A percentile compares a stretch with the other conserved stretches of the same genome.
Evolutionary conservation across 2,888 invertebrate genomes (phyloP).

Genomic region (Drosophila barbarae): DNA sequence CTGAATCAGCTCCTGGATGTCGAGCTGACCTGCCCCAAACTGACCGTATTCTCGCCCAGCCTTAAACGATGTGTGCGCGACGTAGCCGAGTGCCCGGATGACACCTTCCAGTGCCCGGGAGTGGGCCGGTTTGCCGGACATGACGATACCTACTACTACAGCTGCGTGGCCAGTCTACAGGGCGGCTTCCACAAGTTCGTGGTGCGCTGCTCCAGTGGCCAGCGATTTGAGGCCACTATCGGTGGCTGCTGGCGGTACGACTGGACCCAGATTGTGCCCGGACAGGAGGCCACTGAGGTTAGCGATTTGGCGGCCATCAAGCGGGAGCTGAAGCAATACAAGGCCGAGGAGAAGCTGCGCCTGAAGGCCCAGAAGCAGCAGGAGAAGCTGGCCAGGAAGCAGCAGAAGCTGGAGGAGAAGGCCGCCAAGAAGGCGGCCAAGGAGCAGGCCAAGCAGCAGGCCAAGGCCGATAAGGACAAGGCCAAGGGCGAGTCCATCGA

Average conservation of each 20-base stretch:
- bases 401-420: conserved; percentile 67
- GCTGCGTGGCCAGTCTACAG: conserved; percentile 53
- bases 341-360: conserved; percentile 61
- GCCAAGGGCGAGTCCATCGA: conserved; percentile 31
- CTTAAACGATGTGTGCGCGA: conserved; percentile 65
- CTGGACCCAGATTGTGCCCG: conserved; percentile 50
- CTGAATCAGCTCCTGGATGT: conserved; percentile 31
- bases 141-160: conserved; percentile 65
- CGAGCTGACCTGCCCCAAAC: conserved; percentile 50
- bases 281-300: conserved; percentile 41
- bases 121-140: conserved; percentile 55
- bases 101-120: conserved; percentile 47
- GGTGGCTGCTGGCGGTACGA: conserved; percentile 65
- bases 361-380: conserved; percentile 61
- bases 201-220: conserved; percentile 62
- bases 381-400: conserved; percentile 61
- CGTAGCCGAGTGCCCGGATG: conserved; percentile 54
- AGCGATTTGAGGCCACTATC: conserved; percentile 58
- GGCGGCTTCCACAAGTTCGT: conserved; percentile 66
- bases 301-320: conserved; percentile 64
- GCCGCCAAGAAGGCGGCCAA: conserved; percentile 68
- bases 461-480: conserved; percentile 48
- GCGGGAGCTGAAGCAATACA: conserved; percentile 65
- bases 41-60: conserved; percentile 50
- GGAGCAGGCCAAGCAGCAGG: conserved; percentile 59